A percentile compares a stretch with the other conserved stretches of the same genome.
Evolutionary conservation across 2,113 vertebrate genomes (phyloP).

Genomic region (Triplophysa siluroides): DNA sequence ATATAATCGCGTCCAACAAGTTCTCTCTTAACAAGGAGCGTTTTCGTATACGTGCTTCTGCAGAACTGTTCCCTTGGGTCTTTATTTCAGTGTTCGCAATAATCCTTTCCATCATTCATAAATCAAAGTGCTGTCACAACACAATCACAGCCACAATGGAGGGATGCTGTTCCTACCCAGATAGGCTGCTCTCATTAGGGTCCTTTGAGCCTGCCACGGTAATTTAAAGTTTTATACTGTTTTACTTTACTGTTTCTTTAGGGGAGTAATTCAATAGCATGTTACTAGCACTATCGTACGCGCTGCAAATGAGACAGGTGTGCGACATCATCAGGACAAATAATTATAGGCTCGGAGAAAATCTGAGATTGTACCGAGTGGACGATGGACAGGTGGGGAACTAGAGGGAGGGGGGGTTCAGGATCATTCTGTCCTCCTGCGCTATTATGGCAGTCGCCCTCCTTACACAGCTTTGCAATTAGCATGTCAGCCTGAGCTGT

Average conservation of each 20-base stretch:
- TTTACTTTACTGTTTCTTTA: not conserved
- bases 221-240: slow-evolving; percentile 49
- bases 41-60: slow-evolving; percentile 23
- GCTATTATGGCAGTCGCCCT: slow-evolving; percentile 53
- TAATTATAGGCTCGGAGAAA: slow-evolving; percentile 56
- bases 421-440: slow-evolving; percentile 52
- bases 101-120: slow-evolving; percentile 41
- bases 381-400: slow-evolving; percentile 37
- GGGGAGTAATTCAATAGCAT: slow-evolving; percentile 42
- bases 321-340: slow-evolving; percentile 43
- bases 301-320: slow-evolving; percentile 38
- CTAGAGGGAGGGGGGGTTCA: slow-evolving; percentile 4
- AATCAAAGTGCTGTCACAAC: slow-evolving; percentile 45
- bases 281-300: slow-evolving; percentile 18
- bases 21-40: slow-evolving; percentile 45
- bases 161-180: slow-evolving; percentile 24
- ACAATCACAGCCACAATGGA: slow-evolving; percentile 44
- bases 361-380: slow-evolving; percentile 37
- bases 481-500: slow-evolving; percentile 53
- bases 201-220: slow-evolving; percentile 40
- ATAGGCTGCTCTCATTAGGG: slow-evolving; percentile 48
- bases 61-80: slow-evolving; percentile 43
- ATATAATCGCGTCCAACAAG: slow-evolving; percentile 35
- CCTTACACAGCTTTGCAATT: slow-evolving; percentile 63
- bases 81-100: slow-evolving; percentile 45